These are phyloP conservation scores for Pseudorectes ferrugineus DNA, from an alignment of 2,113 vertebrate species.

Conservation along the genomic window DNA sequence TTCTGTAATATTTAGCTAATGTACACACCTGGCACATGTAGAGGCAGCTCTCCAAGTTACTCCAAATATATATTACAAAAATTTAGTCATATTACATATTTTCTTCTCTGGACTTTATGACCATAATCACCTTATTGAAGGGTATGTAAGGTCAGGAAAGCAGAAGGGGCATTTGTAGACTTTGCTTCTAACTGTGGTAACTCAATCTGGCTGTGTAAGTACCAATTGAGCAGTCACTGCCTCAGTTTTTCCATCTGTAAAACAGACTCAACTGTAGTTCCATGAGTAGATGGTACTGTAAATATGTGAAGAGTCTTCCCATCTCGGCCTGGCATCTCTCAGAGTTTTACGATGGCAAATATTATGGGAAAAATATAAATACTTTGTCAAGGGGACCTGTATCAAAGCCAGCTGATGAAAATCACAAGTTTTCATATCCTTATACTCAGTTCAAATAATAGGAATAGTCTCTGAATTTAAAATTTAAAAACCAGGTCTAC, in stretches of 20 bases:
- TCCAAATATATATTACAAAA: background rate
- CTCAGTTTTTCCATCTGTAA: slow-evolving; percentile 34
- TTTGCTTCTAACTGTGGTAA: slow-evolving; percentile 10
- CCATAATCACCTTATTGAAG: background rate
- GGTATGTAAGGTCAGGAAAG: slow-evolving; percentile 6
- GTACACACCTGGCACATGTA: background rate
- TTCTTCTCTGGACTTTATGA: background rate
- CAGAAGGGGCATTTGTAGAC: background rate
- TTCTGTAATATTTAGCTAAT: background rate
- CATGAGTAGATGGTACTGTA: background rate
- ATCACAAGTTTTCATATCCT: background rate
- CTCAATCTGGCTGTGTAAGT: background rate
- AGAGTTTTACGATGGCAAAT: background rate
- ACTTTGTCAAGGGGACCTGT: background rate
- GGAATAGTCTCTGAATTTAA: background rate
- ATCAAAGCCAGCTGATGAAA: background rate
- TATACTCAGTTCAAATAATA: background rate
- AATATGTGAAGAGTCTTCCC: background rate
- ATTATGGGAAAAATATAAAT: background rate
- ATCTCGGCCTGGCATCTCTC: background rate
- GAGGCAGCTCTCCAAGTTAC: background rate
- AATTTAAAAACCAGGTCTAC: background rate
- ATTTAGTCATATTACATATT: background rate
- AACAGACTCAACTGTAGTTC: background rate
- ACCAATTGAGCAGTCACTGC: background rate